These are phyloP conservation scores for Alligator mississippiensis DNA, from an alignment of 2,113 vertebrate genomes.

Conservation along the genomic window DNA sequence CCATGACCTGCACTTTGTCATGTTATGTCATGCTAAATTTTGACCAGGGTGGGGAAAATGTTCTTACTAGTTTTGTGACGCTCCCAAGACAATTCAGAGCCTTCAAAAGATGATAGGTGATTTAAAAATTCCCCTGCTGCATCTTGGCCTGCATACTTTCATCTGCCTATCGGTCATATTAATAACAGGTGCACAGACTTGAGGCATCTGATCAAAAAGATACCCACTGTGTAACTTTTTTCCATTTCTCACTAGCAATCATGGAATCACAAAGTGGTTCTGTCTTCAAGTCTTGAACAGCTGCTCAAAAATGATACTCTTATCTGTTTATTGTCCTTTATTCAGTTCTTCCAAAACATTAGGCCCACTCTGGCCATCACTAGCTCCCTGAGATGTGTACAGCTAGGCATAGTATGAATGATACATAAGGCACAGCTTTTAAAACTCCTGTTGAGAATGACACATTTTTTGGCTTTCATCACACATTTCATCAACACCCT, in stretches of 20 bases:
- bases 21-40: background rate
- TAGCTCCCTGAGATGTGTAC: background rate
- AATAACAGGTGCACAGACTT: background rate
- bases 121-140: background rate
- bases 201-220: background rate
- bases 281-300: fast-evolving
- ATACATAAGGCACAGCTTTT: background rate
- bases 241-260: background rate
- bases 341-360: background rate
- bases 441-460: background rate
- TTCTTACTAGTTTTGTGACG: background rate
- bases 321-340: background rate
- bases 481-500: slow-evolving; percentile 8
- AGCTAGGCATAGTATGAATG: background rate
- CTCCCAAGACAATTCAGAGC: too few relatives aligned
- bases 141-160: background rate
- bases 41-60: too few relatives aligned
- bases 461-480: slow-evolving; percentile 4
- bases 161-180: background rate
- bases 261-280: background rate
- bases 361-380: background rate
- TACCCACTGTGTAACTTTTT: background rate
- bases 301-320: background rate
- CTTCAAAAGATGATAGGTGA: background rate
- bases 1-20: background rate